Evolutionary conservation across 2,113 vertebrate genomes (phyloP).

Genomic region (Erinaceus europaeus): DNA sequence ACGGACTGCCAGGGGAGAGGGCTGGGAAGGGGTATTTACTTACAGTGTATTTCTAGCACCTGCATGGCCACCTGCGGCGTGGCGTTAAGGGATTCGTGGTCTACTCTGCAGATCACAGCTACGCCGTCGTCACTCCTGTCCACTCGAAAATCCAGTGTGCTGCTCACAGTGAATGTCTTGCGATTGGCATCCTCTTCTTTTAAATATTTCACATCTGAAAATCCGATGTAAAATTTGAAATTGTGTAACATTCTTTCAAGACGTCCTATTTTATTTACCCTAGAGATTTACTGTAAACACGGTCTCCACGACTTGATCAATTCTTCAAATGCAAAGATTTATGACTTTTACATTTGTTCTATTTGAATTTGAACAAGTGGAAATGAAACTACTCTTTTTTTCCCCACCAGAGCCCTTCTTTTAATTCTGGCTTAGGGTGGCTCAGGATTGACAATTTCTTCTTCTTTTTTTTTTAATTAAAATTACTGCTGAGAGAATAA

Average conservation of each 20-base stretch:
- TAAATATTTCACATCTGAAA: constrained; percentile 87
- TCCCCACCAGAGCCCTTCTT: no score
- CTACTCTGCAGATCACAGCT: constrained; percentile 94
- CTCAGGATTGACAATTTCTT: no score
- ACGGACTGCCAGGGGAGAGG: neutral
- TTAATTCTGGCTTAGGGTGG: no score
- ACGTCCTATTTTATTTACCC: neutral
- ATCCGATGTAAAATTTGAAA: constrained; percentile 49
- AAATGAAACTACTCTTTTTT: neutral
- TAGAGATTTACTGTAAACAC: neutral
- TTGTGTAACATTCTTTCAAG: neutral
- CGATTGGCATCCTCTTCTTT: constrained; percentile 91
- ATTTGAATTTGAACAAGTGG: constrained; percentile 35
- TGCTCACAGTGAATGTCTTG: constrained; percentile 94
- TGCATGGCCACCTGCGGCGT: constrained; percentile 94
- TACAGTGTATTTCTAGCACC: constrained; percentile 98
- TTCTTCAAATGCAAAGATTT: constrained; percentile 45
- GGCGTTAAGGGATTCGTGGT: constrained; percentile 92
- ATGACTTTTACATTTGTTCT: neutral
- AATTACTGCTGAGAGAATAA: neutral
- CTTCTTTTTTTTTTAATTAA: no score
- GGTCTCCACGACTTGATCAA: neutral
- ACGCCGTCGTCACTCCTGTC: constrained; percentile 92
- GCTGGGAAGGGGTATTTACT: constrained; percentile 75
- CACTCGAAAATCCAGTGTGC: constrained; percentile 92